Base-by-base conservation (phyloP, 2,888 invertebrate genomes). In the Cheilosia scutellata region DNA sequence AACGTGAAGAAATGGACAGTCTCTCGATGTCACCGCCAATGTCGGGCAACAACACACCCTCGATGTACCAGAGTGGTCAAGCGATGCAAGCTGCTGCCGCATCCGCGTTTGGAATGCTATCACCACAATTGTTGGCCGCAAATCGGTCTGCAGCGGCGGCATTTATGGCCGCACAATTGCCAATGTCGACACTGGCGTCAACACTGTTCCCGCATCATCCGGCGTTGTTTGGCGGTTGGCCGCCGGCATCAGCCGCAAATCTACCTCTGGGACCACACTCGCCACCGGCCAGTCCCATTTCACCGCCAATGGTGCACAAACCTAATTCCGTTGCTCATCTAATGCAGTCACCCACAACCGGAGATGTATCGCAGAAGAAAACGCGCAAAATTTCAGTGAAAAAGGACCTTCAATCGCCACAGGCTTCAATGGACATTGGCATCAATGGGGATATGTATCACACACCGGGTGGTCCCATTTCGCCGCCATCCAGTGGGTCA, bases 401-500 rank as follows among this genome's bases (percentile, higher is more conserved):
- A 82, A 92, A 92, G 82, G 92, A 92, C 58, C 89, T 91, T 57
- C 89, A 90, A 47, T 90, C 91, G n/a, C 89, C 89, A n/a, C 78
- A 88, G 4, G 80, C 88, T 2, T 86, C 89, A 44, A 88, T 90
- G 42, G 91, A 92, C 47, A 89, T 92, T 0, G 89, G 89, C 37
- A 90, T 91, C 89, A 90, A 89, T 58, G 90, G 82, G 37, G 91
- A 92, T 78, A 79, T 91, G 29, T 92, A 91, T 62, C 90, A 90
- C 79, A 89, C 89, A 5, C 88, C 90, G 1, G 87, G 89, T 2
- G 92, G 92, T 0, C 91, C 95, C 75, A 92, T 94, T 90, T 89
- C 95, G 90, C 92, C 94, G 5, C 94, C 94, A 1, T 93, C 94
- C 5, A 94, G 94, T 20, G 94, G 94, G 33, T 94, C 94, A 25